Evolutionary conservation across 2,797 vertebrate species (phyloP), one percentile per base, ranked within the genome.

Genomic region (Clarias platycephalus): DNA sequence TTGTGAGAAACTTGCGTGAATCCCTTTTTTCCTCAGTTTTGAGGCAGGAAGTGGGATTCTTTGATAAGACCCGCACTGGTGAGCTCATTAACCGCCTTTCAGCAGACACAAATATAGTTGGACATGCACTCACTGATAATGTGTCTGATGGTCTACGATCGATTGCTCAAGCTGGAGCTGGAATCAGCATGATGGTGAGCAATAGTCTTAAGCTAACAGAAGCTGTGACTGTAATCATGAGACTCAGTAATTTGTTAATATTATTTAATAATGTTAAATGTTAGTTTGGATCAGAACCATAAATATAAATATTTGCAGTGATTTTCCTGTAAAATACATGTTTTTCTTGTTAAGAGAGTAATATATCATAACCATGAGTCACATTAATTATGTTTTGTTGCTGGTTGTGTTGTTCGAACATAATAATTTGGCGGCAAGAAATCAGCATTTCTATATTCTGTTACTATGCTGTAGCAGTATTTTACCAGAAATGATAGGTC

Each of bases 81-180:
- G 98, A 99, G 89, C 93, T 99, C 86, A 96, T 99, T 90, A 99
- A 99, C 88, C 97, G 98, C 63, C 95, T 99, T 78, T 98, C 98
- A 0, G 95, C 98, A 1, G 98, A 99, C 91, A 96, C 97, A 0
- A 89, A 95, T 0, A 91, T 98, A 66, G 93, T 99, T 24, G 98
- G 98, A 66, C 93, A 83, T 89, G 97, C 97, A 0, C 91, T 99
- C 89, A 99, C 98, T 0, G 97, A 99, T 91, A 99, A 99, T 92
- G 94, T 99, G 82, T 98, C 98, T 0, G 98, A 99, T 12, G 98
- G 98, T 22, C 95, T 99, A 84, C 93, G 98, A 90, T 96, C 98
- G 0, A 93, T 95, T 0, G 97, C 96, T 64, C 98, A 99, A 92
- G 97, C 96, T 8, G 95, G 91, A 5, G 95, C 96, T 40, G 98